Conservation (phyloP, 92 coral and sea anemone species). For the Epizoanthus ramosus region DNA sequence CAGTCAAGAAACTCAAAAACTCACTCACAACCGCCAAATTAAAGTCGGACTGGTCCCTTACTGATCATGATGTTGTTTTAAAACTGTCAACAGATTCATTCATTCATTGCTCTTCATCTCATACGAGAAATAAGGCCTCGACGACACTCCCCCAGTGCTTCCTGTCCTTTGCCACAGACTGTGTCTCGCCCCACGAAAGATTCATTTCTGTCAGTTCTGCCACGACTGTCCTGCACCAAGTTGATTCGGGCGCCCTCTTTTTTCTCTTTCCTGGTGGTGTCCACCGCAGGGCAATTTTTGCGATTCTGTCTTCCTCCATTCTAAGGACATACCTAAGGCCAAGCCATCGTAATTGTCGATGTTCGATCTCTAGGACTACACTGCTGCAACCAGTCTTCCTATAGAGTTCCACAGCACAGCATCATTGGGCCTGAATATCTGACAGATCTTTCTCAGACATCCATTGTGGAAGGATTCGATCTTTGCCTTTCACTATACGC, state of each 20-base stretch:
- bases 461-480: conserved; percentile 23
- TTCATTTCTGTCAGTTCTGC: neutral
- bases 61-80: too few species aligned
- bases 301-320: neutral
- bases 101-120: neutral
- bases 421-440: conserved; percentile 19
- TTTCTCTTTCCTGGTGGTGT: conserved; percentile 13
- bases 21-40: too few species aligned
- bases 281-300: conserved; percentile 3
- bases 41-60: too few species aligned
- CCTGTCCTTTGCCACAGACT: neutral
- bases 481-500: neutral
- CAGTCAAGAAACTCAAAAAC: too few species aligned
- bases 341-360: neutral
- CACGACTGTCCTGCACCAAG: neutral
- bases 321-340: conserved; percentile 9
- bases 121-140: neutral
- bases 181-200: neutral
- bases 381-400: neutral
- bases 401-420: conserved; percentile 17
- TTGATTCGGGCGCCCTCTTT: conserved; percentile 13
- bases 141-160: neutral
- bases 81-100: too few species aligned
- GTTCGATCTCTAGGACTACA: neutral
- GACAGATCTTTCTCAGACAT: conserved; percentile 14